Evolutionary conservation across 92 coral and sea anemone genomes (phyloP).

Genomic region (Phenganax subtilis): DNA sequence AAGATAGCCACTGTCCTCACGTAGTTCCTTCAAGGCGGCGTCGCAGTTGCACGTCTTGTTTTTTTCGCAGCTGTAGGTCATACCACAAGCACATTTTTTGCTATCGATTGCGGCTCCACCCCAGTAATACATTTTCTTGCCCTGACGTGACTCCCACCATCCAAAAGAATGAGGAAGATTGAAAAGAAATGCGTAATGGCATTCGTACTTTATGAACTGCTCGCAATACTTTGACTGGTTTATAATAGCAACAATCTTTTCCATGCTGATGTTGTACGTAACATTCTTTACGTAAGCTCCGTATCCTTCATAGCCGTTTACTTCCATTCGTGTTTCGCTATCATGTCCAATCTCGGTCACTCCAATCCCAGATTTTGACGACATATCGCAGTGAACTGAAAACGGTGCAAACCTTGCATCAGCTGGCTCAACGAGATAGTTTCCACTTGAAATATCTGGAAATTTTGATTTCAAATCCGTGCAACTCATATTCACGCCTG

Average conservation of each 20-base stretch:
- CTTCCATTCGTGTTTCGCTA: conserved; percentile 25
- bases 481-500: too few species aligned
- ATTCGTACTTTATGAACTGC: conserved; percentile 45
- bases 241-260: background rate
- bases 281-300: conserved; percentile 22
- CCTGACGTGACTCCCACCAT: conserved; percentile 61
- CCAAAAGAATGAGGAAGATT: background rate
- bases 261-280: background rate
- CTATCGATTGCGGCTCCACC: conserved; percentile 54
- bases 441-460: too few species aligned
- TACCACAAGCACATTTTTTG: conserved; percentile 58
- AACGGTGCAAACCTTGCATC: background rate
- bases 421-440: too few species aligned
- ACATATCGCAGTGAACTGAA: conserved; percentile 39
- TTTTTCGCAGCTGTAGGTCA: conserved; percentile 46
- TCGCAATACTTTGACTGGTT: conserved; percentile 27
- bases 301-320: background rate
- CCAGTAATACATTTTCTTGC: conserved; percentile 50
- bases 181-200: background rate
- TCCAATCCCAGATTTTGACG: conserved; percentile 33
- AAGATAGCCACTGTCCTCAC: conserved; percentile 63
- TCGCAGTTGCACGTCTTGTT: conserved; percentile 48
- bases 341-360: conserved; percentile 42
- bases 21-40: conserved; percentile 17
- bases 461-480: too few species aligned